Conservation (phyloP, 1,140 invertebrate species). For the Marisa cornuarietis region DNA sequence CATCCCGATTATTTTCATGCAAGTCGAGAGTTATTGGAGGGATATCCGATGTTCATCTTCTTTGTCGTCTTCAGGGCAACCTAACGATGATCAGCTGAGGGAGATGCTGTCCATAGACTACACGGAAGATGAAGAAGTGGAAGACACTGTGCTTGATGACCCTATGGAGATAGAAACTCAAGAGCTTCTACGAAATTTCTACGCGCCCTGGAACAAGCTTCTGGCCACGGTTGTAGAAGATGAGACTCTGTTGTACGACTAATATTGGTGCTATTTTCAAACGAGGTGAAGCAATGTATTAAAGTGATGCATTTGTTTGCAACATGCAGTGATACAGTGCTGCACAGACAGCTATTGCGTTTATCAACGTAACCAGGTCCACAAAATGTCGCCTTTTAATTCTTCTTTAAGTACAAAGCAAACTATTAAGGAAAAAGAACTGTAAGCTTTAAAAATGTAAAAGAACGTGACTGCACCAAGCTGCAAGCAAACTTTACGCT, state of each 20-base stretch:
- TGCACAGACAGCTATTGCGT: too few relatives aligned
- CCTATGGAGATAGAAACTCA: slow-evolving; percentile 6
- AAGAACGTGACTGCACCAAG: too few relatives aligned
- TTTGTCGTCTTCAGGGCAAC: slow-evolving; percentile 6
- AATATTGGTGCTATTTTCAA: too few relatives aligned
- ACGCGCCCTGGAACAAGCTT: slow-evolving; percentile 8
- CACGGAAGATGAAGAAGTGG: too few relatives aligned
- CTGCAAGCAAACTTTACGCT: too few relatives aligned
- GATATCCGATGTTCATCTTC: not conserved
- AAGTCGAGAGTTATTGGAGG: not conserved
- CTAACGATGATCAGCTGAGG: not conserved
- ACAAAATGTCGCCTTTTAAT: not conserved
- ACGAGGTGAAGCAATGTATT: too few relatives aligned
- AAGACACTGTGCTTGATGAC: not conserved
- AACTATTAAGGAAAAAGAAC: too few relatives aligned
- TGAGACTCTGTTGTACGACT: not conserved
- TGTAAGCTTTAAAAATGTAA: too few relatives aligned
- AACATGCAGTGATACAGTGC: too few relatives aligned
- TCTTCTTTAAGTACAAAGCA: too few relatives aligned
- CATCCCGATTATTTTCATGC: not conserved
- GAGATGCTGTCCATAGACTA: not conserved
- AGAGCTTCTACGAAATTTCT: slow-evolving; percentile 6
- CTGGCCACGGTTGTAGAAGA: slow-evolving; percentile 15
- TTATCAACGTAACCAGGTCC: not conserved
- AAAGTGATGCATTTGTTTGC: too few relatives aligned